These are phyloP conservation scores for Colinus virginianus DNA, from an alignment of 2,113 vertebrate species.

Conservation along the genomic window DNA sequence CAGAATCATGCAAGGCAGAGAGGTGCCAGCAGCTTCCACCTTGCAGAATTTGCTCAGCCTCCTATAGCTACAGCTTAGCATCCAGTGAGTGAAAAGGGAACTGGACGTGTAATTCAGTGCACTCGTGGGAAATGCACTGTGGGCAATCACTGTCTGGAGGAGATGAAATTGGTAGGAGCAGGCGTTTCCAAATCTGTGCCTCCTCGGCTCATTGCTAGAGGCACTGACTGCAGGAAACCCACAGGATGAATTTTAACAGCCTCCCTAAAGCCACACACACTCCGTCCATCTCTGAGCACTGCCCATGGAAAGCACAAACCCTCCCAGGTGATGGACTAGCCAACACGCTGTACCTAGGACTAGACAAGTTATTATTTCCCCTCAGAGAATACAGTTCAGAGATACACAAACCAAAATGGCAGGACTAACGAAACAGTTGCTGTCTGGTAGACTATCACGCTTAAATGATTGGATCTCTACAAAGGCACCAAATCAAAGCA, in stretches of 20 bases:
- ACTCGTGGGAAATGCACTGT: background rate
- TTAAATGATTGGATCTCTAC: background rate
- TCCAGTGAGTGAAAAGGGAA: background rate
- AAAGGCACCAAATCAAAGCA: background rate
- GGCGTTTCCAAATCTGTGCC: background rate
- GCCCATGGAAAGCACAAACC: background rate
- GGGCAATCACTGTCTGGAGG: background rate
- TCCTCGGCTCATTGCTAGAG: background rate
- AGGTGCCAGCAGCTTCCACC: background rate
- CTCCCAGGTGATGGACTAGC: background rate
- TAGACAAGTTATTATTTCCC: background rate
- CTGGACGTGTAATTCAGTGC: background rate
- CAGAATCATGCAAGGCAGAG: background rate
- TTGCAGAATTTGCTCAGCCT: background rate
- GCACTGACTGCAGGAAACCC: background rate
- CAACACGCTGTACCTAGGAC: background rate
- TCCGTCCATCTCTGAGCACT: background rate
- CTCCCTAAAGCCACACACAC: background rate
- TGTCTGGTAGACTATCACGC: background rate
- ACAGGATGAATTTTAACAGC: background rate
- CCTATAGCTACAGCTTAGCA: background rate
- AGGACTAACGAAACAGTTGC: background rate
- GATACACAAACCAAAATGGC: background rate
- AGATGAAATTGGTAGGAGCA: background rate
- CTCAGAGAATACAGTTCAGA: background rate